Evolutionary conservation across 2,888 invertebrate genomes (phyloP), one percentile per base, ranked within the genome.

Genomic region (Athalia circularis): DNA sequence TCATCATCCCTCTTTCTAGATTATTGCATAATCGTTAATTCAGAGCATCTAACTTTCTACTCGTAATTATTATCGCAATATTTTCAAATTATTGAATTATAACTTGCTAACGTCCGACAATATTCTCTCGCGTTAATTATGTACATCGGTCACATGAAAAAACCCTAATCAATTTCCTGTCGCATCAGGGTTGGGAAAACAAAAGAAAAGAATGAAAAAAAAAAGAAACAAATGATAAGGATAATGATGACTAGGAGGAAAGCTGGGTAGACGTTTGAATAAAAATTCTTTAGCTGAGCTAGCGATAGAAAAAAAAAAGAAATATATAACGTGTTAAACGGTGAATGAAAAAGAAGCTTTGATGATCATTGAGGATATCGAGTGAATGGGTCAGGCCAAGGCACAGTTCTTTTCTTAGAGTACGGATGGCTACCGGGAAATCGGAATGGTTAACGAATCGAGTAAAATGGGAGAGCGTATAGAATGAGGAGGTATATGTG

Each of bases 351-450:
- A 68, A 68, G 54, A 29, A 29, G 29, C 29, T 29, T 29, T 29
- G 29, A 48, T 48, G 52, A 68, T 54, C 72, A 59, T 59, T 45
- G 72, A 72, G 72, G 72, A 72, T 72, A 47, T 13, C 75, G 29
- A 59, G 50, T 64, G 48, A 75, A 75, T 75, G 75, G 75, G 75
- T 75, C 75, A 75, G 75, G 75, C 75, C 62, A 75, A 75, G 75
- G 75, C 75, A 75, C 75, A 75, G 75, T 75, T 75, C 75, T 75
- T 75, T 75, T 75, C 62, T 61, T 62, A 52, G 75, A 75, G 75
- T 68, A 5, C 52, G 47, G 57, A 15, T 72, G 47, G 59, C 59
- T 72, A 72, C 72, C 47, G 8, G 47, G 59, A 59, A 72, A 57
- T 47, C 15, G 9, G 13, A 29, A 13, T 47, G 15, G 72, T 11